phyloP scores from a whole-genome alignment of 2,797 vertebrate genomes.

The Ara ararauna region DNA sequence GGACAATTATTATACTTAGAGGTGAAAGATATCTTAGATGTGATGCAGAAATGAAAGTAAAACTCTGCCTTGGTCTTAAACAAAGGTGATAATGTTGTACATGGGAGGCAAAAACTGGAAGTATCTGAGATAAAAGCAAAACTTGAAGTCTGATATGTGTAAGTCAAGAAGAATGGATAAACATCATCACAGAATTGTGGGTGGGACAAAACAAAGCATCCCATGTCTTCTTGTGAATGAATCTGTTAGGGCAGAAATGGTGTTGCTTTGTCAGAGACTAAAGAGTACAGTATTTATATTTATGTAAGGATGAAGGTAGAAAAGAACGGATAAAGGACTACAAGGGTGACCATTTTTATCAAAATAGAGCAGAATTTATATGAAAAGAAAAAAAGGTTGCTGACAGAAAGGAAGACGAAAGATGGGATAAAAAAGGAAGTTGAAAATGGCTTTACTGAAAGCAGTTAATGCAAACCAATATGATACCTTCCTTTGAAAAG shows the following conservation, averaged over 20 bases:
- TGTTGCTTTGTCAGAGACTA: not conserved
- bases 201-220: not conserved
- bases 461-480: not conserved
- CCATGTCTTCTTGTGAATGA: not conserved
- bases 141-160: not conserved
- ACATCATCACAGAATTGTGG: not conserved
- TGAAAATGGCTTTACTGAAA: slow-evolving; percentile 34
- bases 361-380: not conserved
- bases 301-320: not conserved
- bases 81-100: not conserved
- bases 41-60: not conserved
- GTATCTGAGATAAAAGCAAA: not conserved
- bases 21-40: not conserved
- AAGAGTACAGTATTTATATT: not conserved
- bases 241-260: not conserved
- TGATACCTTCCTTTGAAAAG: slow-evolving; percentile 22
- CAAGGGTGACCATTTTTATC: slow-evolving; percentile 15
- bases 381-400: slow-evolving; percentile 17
- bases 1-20: not conserved
- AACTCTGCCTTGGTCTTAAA: not conserved
- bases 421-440: slow-evolving; percentile 21
- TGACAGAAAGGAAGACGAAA: not conserved
- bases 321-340: not conserved
- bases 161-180: not conserved
- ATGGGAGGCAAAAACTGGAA: not conserved